Conservation (phyloP, 2,888 invertebrate genomes). For the Chalcosyrphus nemorum region DNA sequence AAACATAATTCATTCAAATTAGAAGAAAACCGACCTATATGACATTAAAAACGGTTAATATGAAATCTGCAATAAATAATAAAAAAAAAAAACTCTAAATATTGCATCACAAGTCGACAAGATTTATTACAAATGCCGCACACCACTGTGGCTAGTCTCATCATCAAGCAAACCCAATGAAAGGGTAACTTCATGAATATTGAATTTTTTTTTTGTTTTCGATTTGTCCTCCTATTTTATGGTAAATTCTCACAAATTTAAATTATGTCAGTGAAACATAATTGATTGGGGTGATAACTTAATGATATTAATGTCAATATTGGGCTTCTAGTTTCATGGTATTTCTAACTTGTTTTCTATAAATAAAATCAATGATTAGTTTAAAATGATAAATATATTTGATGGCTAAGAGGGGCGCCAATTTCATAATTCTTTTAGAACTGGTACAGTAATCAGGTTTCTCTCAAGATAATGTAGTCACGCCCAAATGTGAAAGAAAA, state of each 20-base stretch:
- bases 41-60: background rate
- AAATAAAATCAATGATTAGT: background rate
- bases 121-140: background rate
- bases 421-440: background rate
- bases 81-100: background rate
- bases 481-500: background rate
- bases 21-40: background rate
- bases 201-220: background rate
- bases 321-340: background rate
- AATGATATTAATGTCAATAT: background rate
- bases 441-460: background rate
- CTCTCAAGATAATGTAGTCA: background rate
- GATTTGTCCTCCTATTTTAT: constrained; percentile 21
- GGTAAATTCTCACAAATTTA: constrained; percentile 14
- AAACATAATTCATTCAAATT: background rate
- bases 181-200: constrained; percentile 41
- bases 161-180: constrained; percentile 7
- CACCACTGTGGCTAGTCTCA: background rate
- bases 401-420: background rate
- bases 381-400: too few relatives aligned
- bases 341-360: background rate
- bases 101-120: constrained; percentile 15
- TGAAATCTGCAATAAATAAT: background rate
- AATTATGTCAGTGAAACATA: constrained; percentile 10
- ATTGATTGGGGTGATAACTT: background rate